Base-by-base conservation (phyloP, 2,797 vertebrate genomes). In the Etheostoma nigrum region DNA sequence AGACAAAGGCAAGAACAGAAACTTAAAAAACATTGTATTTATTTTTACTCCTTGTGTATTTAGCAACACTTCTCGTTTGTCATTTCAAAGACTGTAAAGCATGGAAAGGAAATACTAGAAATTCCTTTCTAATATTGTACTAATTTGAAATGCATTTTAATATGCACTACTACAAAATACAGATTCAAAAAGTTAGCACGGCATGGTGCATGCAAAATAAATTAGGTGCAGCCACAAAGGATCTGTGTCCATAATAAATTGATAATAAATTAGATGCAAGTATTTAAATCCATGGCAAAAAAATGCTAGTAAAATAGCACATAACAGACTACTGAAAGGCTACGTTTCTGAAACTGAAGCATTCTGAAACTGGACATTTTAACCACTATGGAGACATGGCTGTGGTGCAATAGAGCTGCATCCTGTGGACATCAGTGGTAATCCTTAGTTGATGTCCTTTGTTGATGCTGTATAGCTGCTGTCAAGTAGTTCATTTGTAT, bases 401-500 rank as follows among this genome's bases (percentile, higher is more conserved):
- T 27, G 21, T 18, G 13, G 49, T 6, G 6, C 19, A n/a, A 27
- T 4, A 42, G 18, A 33, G 36, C 48, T 13, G 10, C 5, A 27
- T 14, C 36, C 7, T 1, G 1, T 23, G n/a, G 21, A 57, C 44
- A 40, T 19, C 6, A 2, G 21, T 4, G 15, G 0, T 21, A 18
- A 53, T 66, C 42, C 5, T 67, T 11, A 16, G 25, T 19, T 23
- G 21, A 23, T 23, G 1, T 23, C 21, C 21, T 23, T n/a, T 12
- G 44, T 19, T 36, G 19, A 66, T 8, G 30, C 4, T 74, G 1
- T 47, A 1, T 8, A 51, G 48, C 42, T 30, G 3, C n/a, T 9
- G 9, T 49, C 15, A 45, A 57, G 45, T 27, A 10, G n/a, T 69
- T 68, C 1, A 55, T 66, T 71, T 54, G 8, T 65, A 7, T 60